A percentile compares a stretch with the other conserved stretches of the same genome.
phyloP scores from a whole-genome alignment of 2,113 vertebrate species.

The Buteo buteo region DNA sequence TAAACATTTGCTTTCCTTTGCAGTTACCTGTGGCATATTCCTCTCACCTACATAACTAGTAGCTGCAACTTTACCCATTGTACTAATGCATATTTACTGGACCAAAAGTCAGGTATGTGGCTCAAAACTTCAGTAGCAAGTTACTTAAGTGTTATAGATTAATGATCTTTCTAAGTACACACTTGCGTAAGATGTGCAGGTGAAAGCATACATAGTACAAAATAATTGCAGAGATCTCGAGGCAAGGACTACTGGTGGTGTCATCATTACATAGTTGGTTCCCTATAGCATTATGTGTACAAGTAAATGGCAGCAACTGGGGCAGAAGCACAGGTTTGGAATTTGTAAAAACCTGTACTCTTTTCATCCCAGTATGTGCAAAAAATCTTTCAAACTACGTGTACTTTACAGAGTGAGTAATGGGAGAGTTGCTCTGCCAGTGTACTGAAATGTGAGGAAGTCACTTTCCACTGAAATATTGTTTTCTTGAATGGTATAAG shows the following conservation, averaged over 20 bases:
- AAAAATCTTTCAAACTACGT: background rate
- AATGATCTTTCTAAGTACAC: background rate
- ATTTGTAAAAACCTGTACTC: background rate
- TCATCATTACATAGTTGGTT: background rate
- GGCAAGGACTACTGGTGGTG: background rate
- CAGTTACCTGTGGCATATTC: constrained; percentile 88
- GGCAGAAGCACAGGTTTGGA: background rate
- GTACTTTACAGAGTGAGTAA: background rate
- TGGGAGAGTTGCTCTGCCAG: background rate
- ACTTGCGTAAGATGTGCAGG: background rate
- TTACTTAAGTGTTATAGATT: background rate
- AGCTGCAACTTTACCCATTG: constrained; percentile 75
- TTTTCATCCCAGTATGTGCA: background rate
- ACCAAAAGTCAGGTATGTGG: constrained; percentile 81
- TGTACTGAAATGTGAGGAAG: background rate
- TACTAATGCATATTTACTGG: constrained; percentile 73
- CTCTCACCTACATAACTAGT: constrained; percentile 84
- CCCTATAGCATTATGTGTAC: background rate
- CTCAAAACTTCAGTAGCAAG: background rate
- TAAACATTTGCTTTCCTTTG: constrained; percentile 31
- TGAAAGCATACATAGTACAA: rapidly evolving
- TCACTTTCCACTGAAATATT: background rate
- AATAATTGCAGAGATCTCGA: background rate
- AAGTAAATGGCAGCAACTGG: background rate
- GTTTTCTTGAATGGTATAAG: background rate